Base-by-base conservation (phyloP, 1,140 invertebrate species). In the Hycleus phaleratus region DNA sequence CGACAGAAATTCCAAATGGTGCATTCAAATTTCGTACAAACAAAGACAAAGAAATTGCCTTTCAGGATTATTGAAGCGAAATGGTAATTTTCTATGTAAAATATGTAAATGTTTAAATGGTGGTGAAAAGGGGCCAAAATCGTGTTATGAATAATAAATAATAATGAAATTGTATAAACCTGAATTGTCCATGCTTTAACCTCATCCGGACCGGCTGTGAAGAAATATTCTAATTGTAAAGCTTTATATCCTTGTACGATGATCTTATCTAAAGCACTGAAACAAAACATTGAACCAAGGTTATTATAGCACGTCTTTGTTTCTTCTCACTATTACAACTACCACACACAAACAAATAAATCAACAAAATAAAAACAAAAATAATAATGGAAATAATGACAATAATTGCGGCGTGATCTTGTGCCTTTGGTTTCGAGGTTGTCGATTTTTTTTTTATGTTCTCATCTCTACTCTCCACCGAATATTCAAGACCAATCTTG, bases 111-210 rank as follows among this genome's bases (percentile, higher is more conserved):
- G 18, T 18, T 18, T 18, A 18, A 32, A 32, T 7, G 32, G 32
- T 7, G 7, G 7, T 7, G 32, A 32, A 5, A 32, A 32, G 4
- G 7, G 7, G 4, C 4, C 4, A 32, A 32, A 32, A 32, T 32
- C 7, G 32, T 32, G 32, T 32, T 32, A 7, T 32, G 32, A 32
- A 32, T 32, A 32, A 32, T 32, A 32, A 42, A 42, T 7, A 18
- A 18, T 18, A 39, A 39, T 6, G 38, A 42, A 42, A 42, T 42
- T 5, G 5, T 42, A 42, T 9, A 9, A 76, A 95, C 93, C 85
- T 96, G 95, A 75, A 99, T 93, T 2, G 95, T 99, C 97, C 97
- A 99, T 6, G 95, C 95, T 77, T 97, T 98, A 1, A 99, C 97
- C 83, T 99, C 97, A 77, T 99, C 97, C 49, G 87, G 82, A 8